Evolutionary conservation across 2,797 vertebrate species (phyloP), one percentile per base, ranked within the genome.

Genomic region (Chaetodon trifasciatus): DNA sequence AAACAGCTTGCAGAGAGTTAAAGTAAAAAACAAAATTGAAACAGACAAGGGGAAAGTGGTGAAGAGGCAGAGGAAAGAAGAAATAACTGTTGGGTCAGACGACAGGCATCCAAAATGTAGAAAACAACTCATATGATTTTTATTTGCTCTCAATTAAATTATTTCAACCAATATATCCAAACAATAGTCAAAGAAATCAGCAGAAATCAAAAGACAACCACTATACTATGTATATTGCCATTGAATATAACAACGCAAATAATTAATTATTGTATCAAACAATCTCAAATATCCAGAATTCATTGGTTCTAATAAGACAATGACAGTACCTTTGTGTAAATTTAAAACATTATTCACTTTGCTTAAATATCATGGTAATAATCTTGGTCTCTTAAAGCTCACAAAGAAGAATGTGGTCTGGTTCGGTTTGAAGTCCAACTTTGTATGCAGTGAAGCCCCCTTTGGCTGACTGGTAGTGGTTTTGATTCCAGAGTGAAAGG

Each of bases 61-160:
- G 15, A 64, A 47, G 12, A 19, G 32, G 37, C 11, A 74, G 28
- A 21, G 17, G 7, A 60, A 52, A 63, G 15, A 55, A 55, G 24
- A 53, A 63, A 68, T 1, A 47, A 73, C 11, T 42, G 6, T 5
- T 57, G 16, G 8, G 16, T 76, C 23, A 77, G 60, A 85, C 28
- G 10, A 75, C 32, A 89, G 58, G 12, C 56, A 78, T 79, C 46
- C 62, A 73, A 81, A 79, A 84, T 86, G 83, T 92, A 89, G 56
- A 91, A 94, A 94, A 94, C 88, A 93, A 90, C 89, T 90, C 86
- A 86, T 88, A 82, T 86, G 73, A 78, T 80, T 89, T 93, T 93
- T 94, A 93, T 93, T 94, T 91, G 89, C 86, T 93, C 67, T 93
- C 81, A 79, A 66, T 94, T 93, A 93, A 93, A 94, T 93, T 90